A percentile compares a stretch with the other conserved stretches of the same genome.
phyloP scores from a whole-genome alignment of 2,113 vertebrate genomes.

The Nerophis lumbriciformis region DNA sequence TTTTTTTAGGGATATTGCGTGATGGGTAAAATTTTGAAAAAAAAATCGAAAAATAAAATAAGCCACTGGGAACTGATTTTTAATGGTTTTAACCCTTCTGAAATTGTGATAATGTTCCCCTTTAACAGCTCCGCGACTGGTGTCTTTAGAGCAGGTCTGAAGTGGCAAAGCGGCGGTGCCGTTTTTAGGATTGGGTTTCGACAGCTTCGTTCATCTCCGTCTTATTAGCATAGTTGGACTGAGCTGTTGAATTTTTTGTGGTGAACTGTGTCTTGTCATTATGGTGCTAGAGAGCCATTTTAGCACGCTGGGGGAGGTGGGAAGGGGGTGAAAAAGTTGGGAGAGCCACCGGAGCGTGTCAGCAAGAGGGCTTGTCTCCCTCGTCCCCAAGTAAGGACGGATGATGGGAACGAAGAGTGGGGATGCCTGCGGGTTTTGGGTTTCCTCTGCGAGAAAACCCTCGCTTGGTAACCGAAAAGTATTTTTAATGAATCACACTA shows the following conservation, averaged over 20 bases:
- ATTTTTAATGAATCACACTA: constrained; percentile 47
- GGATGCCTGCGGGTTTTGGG: constrained; percentile 55
- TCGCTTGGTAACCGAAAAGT: constrained; percentile 45
- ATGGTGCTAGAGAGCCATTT: constrained; percentile 21
- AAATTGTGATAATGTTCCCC: no score
- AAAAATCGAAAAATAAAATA: no score
- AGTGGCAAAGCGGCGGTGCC: constrained; percentile 44
- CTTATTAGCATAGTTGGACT: constrained; percentile 30
- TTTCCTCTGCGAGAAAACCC: constrained; percentile 39
- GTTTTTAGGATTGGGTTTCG: constrained; percentile 50
- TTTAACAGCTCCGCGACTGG: constrained; percentile 62
- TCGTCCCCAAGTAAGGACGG: constrained; percentile 36
- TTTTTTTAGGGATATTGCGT: no score
- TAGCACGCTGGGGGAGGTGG: constrained; percentile 29
- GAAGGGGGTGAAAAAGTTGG: constrained; percentile 18
- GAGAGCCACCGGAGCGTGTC: constrained; percentile 35
- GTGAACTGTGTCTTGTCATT: constrained; percentile 18
- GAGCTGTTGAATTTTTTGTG: constrained; percentile 30
- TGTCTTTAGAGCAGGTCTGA: constrained; percentile 50
- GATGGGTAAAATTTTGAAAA: no score
- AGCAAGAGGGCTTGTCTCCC: constrained; percentile 20
- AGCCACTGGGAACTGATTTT: no score
- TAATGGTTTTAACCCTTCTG: no score
- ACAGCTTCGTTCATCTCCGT: constrained; percentile 22
- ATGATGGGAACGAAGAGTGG: constrained; percentile 34